Base-by-base conservation (phyloP, 2,888 invertebrate genomes). In the Apotomis betuletana region DNA sequence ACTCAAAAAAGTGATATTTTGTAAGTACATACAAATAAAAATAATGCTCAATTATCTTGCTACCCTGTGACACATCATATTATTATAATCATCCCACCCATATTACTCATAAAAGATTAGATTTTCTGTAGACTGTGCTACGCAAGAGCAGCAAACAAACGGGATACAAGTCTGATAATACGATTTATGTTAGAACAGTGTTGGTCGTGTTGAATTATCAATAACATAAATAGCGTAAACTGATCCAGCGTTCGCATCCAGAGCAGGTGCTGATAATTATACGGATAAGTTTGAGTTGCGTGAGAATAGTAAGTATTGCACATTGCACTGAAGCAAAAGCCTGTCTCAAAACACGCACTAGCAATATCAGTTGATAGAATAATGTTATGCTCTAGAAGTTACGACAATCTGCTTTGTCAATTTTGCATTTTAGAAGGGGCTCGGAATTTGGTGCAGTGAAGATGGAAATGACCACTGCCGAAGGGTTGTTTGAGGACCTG, bases 181-280 rank as follows among this genome's bases (percentile, higher is more conserved):
- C 79, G 77, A 82, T 84, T 85, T 84, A 84, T 84, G 82, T 82
- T 75, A 75, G 77, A 76, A 75, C 75, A 70, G 74, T 74, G 78
- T 76, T 74, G 78, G 79, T 78, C 81, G 81, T 83, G 82, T 83
- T 77, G 78, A 76, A 78, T 83, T 85, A 82, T 84, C 83, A 83
- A 81, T 83, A 83, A 80, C 80, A 80, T 83, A 83, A 84, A 80
- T 77, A 79, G 77, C 74, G 78, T 79, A 79, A 80, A 77, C 81
- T 79, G 83, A 80, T 83, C 77, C 73, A 71, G 68, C 54, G 57
- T 8, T 38, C 58, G 58, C 71, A 67, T 67, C 67, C 59, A 57
- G 67, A 61, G 67, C 71, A 71, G 71, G 71, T 71, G 71, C 71
- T 38, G 65, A 70, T 65, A 61, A 67, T 57, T 70, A 64, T 70